phyloP scores from a whole-genome alignment of 2,797 vertebrate species.

The Acridotheres tristis region DNA sequence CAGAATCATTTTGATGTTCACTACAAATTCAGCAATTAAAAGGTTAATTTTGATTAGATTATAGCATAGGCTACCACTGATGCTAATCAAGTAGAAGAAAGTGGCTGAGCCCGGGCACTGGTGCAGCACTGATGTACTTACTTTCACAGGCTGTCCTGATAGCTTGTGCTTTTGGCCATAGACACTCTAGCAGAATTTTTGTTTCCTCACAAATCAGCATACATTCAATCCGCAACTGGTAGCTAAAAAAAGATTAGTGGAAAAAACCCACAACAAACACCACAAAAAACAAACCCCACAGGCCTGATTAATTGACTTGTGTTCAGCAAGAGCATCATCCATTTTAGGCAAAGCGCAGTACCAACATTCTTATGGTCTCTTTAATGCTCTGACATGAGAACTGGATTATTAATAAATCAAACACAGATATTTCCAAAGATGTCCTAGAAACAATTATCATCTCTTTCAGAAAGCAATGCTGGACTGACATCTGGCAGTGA shows the following conservation, averaged over 20 bases:
- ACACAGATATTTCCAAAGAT: constrained; percentile 23
- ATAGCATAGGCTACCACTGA: background rate
- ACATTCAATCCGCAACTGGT: constrained; percentile 89
- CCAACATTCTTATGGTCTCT: background rate
- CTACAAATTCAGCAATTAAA: background rate
- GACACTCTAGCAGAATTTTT: constrained; percentile 81
- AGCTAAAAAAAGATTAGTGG: constrained; percentile 73
- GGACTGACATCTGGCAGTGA: constrained; percentile 34
- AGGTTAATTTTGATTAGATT: background rate
- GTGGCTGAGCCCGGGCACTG: background rate
- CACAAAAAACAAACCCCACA: background rate
- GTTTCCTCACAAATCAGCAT: constrained; percentile 92
- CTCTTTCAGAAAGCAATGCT: constrained; percentile 18
- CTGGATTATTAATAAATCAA: constrained; percentile 44
- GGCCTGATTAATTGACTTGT: background rate
- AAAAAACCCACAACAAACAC: background rate
- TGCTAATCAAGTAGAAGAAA: background rate
- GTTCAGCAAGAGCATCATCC: background rate
- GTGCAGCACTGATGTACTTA: constrained; percentile 69
- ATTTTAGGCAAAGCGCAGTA: constrained; percentile 13
- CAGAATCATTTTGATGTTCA: rapidly evolving
- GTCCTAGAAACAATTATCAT: constrained; percentile 32
- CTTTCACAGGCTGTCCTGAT: constrained; percentile 86
- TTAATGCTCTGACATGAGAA: background rate
- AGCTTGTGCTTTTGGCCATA: constrained; percentile 85